These are phyloP conservation scores for Mythimna impura DNA, from an alignment of 2,888 invertebrate genomes.

Conservation along the genomic window DNA sequence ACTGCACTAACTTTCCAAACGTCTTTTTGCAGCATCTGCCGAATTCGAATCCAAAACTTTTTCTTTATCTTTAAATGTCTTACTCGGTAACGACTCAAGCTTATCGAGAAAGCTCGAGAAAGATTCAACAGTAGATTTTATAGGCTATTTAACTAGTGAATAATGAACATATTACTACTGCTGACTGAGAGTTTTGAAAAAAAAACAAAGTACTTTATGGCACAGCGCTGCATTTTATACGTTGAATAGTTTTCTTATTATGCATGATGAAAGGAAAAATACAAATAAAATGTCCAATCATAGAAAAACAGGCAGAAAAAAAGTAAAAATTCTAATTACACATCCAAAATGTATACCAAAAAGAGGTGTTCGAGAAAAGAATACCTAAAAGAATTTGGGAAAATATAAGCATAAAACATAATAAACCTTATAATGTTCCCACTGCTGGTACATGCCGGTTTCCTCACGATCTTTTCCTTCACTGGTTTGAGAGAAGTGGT, in stretches of 20 bases:
- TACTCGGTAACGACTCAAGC: conserved; percentile 77
- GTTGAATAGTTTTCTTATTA: neutral
- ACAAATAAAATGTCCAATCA: too few relatives aligned
- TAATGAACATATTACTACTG: conserved; percentile 23
- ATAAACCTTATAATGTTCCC: too few relatives aligned
- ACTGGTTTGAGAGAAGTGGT: too few relatives aligned
- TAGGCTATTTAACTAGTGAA: conserved; percentile 30
- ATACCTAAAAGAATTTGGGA: too few relatives aligned
- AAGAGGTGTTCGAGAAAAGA: too few relatives aligned
- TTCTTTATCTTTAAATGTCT: conserved; percentile 81
- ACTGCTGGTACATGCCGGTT: too few relatives aligned
- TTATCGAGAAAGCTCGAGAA: conserved; percentile 68
- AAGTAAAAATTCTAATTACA: too few relatives aligned
- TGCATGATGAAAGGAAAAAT: neutral
- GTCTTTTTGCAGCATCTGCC: conserved; percentile 80
- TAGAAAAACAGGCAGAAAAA: too few relatives aligned
- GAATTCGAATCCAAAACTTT: conserved; percentile 83
- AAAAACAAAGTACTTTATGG: neutral
- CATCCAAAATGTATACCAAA: too few relatives aligned
- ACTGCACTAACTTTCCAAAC: conserved; percentile 75
- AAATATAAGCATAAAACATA: too few relatives aligned
- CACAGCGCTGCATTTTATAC: neutral
- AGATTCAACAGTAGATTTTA: conserved; percentile 39
- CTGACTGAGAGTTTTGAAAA: neutral
- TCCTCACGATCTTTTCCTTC: too few relatives aligned